A percentile compares a stretch with the other conserved stretches of the same genome.
phyloP scores from a whole-genome alignment of 2,888 invertebrate species.

The Oasisia sp. region DNA sequence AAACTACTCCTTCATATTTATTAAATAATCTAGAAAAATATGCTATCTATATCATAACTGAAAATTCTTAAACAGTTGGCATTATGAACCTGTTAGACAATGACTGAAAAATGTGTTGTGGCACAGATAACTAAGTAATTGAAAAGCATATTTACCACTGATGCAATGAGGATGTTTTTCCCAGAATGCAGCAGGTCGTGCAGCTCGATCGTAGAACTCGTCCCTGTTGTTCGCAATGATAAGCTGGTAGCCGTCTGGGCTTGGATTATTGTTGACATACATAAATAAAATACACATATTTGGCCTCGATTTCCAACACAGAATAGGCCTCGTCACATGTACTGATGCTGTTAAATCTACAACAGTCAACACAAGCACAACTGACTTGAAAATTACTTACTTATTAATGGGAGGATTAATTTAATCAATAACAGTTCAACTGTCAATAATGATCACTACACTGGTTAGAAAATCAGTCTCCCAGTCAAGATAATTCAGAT shows the following conservation, averaged over 20 bases:
- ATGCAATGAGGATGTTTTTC: slow-evolving; percentile 20
- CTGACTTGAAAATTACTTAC: neutral
- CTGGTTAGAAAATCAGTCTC: no score
- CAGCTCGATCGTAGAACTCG: slow-evolving; percentile 30
- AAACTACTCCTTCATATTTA: no score
- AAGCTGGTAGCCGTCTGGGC: slow-evolving; percentile 22
- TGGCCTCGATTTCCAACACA: neutral
- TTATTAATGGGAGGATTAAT: no score
- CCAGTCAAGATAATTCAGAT: no score
- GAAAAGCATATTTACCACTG: slow-evolving; percentile 24
- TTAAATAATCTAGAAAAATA: no score
- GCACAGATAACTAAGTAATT: neutral
- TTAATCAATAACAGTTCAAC: no score
- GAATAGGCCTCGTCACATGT: neutral
- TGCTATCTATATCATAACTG: neutral
- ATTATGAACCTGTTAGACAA: neutral
- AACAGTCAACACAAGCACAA: neutral
- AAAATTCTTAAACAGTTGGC: no score
- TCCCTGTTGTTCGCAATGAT: slow-evolving; percentile 33
- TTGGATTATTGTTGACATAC: slow-evolving; percentile 19
- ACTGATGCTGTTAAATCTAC: neutral
- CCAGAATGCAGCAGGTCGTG: slow-evolving; percentile 27
- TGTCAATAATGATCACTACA: no score
- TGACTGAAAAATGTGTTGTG: neutral
- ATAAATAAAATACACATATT: slow-evolving; percentile 18